Evolutionary conservation across 2,888 invertebrate genomes (phyloP).

Genomic region (Protodeltote pygarga): DNA sequence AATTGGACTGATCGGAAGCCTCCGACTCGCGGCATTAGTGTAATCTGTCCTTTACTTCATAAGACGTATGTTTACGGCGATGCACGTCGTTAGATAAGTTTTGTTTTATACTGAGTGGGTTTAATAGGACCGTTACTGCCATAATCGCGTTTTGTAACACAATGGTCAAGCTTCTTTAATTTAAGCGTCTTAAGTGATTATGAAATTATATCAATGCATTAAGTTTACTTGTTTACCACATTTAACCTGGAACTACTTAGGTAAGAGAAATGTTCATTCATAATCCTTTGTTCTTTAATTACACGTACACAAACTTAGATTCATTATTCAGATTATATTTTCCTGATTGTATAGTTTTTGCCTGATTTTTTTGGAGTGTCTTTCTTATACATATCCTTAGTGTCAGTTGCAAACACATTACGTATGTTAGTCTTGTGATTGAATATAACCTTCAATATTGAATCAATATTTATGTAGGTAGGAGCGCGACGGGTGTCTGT

Average conservation of each 20-base stretch:
- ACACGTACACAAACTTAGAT: too few species aligned
- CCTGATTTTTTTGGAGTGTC: too few species aligned
- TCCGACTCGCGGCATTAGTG: neutral
- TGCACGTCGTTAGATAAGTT: constrained; percentile 31
- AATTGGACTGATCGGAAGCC: neutral
- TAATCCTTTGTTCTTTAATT: too few species aligned
- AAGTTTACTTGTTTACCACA: too few species aligned
- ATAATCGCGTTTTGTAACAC: constrained; percentile 31
- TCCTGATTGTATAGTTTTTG: too few species aligned
- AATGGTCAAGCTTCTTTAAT: constrained; percentile 22
- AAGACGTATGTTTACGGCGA: constrained; percentile 35
- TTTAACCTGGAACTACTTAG: too few species aligned
- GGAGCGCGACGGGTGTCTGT: constrained; percentile 2
- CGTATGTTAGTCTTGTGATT: constrained; percentile 7
- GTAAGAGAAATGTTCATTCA: too few species aligned
- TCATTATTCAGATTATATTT: too few species aligned
- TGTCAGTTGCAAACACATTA: neutral
- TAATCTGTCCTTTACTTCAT: constrained; percentile 7
- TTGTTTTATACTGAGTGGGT: constrained; percentile 23
- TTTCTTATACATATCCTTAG: neutral
- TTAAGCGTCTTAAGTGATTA: constrained; percentile 24
- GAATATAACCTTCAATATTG: constrained; percentile 15
- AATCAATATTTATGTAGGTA: constrained; percentile 26
- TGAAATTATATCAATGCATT: too few species aligned
- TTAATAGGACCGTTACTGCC: constrained; percentile 25